These are phyloP conservation scores for Thymallus thymallus DNA, from an alignment of 2,113 vertebrate genomes.

Conservation along the genomic window DNA sequence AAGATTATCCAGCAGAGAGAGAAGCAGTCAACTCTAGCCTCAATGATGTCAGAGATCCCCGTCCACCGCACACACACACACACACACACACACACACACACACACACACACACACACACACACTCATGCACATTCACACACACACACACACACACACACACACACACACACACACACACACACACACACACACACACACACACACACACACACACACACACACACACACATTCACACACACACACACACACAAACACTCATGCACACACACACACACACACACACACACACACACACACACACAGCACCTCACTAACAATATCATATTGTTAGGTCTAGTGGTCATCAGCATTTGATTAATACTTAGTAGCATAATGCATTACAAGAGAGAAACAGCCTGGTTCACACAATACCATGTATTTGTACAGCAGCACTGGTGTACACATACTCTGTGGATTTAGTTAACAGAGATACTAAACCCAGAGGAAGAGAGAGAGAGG, in stretches of 20 bases:
- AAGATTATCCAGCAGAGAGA: constrained; percentile 60
- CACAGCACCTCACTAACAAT: not conserved
- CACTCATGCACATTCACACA: constrained; percentile 1
- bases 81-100: not conserved
- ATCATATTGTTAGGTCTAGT: not conserved
- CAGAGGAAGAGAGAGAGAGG: constrained; percentile 10
- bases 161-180: constrained; percentile 1
- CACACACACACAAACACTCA: not conserved
- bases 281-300: not conserved
- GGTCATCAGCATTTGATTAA: constrained; percentile 8
- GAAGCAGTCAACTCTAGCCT: constrained; percentile 64
- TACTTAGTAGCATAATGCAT: constrained; percentile 33
- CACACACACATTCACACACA: too few relatives aligned
- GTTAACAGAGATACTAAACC: constrained; percentile 21
- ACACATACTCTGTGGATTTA: constrained; percentile 27
- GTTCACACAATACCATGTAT: too few relatives aligned
- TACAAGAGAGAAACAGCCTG: constrained; percentile 20
- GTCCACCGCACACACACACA: not conserved
- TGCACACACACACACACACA: too few relatives aligned
- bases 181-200: not conserved
- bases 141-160: not conserved
- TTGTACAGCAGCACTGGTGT: too few relatives aligned
- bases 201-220: not conserved
- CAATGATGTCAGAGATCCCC: constrained; percentile 60
- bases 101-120: constrained; percentile 13